phyloP scores from a whole-genome alignment of 2,113 vertebrate species.

The Myxocyprinus asiaticus region DNA sequence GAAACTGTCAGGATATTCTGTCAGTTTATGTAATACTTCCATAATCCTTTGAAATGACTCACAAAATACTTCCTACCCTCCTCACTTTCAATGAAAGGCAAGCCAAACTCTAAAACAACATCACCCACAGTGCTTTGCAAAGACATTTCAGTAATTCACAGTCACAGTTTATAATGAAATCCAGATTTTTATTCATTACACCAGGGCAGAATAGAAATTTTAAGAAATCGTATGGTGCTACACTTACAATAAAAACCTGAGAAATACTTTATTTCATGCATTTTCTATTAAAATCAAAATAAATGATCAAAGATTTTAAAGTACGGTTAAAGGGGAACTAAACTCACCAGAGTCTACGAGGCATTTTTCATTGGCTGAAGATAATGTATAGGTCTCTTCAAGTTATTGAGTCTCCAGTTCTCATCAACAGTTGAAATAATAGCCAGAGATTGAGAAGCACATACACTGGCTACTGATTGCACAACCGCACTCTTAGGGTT shows the following conservation, averaged over 20 bases:
- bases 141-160: background rate
- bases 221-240: background rate
- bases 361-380: slow-evolving; percentile 40
- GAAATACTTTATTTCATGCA: too few species aligned
- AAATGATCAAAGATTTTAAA: background rate
- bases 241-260: background rate
- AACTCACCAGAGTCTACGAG: slow-evolving; percentile 52
- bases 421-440: slow-evolving; percentile 29
- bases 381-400: background rate
- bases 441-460: background rate
- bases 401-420: slow-evolving; percentile 36
- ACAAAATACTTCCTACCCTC: background rate
- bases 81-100: background rate
- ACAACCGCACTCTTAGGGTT: slow-evolving; percentile 30
- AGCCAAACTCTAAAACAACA: background rate
- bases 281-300: background rate
- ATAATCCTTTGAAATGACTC: background rate
- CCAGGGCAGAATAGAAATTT: background rate
- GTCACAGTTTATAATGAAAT: background rate
- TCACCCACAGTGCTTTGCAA: background rate
- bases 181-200: background rate
- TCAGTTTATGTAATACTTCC: slow-evolving; percentile 5
- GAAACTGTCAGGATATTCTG: background rate
- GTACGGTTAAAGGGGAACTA: background rate
- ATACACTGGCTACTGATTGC: slow-evolving; percentile 37